phyloP scores from a whole-genome alignment of 2,113 vertebrate genomes.

The Microtus pennsylvanicus region DNA sequence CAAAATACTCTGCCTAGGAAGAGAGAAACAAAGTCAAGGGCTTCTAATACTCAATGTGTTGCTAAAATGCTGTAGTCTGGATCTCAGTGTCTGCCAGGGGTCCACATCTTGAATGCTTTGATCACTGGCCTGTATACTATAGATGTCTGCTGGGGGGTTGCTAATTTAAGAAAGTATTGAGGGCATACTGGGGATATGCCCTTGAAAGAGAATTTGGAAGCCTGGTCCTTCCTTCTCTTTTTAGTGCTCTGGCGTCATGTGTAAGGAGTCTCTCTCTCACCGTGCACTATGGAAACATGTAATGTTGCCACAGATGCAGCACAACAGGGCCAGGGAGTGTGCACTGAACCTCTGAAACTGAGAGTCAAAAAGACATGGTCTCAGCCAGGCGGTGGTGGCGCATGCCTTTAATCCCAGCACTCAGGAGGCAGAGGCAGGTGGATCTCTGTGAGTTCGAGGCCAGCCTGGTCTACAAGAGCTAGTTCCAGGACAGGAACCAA shows the following conservation, averaged over 20 bases:
- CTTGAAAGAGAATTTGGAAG: background rate
- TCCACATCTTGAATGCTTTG: background rate
- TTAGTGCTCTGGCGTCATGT: background rate
- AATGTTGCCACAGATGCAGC: background rate
- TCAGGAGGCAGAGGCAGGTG: no score
- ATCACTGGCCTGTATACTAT: background rate
- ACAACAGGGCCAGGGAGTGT: background rate
- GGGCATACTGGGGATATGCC: background rate
- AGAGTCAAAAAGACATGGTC: background rate
- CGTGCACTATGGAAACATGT: background rate
- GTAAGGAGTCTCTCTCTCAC: background rate
- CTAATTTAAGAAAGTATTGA: background rate
- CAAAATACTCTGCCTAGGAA: constrained; percentile 1
- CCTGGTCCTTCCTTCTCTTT: background rate
- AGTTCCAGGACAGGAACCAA: no score
- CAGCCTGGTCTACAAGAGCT: no score
- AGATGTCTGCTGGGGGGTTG: background rate
- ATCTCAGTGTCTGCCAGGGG: background rate
- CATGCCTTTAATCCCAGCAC: no score
- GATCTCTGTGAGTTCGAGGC: no score
- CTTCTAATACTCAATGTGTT: background rate
- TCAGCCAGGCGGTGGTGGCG: background rate
- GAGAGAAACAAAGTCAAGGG: background rate
- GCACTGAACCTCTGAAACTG: background rate
- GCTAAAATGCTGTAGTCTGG: background rate